Evolutionary conservation across 1,140 invertebrate species (phyloP).

Genomic region (Diorhabda elongata): DNA sequence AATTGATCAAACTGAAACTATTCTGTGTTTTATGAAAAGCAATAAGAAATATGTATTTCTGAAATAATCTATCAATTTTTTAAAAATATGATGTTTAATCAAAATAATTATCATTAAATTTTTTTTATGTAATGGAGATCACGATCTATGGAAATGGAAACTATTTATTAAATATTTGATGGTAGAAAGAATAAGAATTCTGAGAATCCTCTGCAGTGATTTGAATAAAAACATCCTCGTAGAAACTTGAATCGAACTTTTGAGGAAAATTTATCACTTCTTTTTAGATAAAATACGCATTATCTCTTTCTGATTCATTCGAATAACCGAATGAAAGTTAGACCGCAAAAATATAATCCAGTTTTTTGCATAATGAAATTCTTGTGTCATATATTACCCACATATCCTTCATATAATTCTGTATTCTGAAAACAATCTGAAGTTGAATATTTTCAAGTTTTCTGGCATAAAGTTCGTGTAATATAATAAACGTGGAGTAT

Average conservation of each 20-base stretch:
- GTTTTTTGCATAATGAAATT: conserved; percentile 13
- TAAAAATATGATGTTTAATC: too few species aligned
- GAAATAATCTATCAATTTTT: too few species aligned
- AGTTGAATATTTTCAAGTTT: conserved; percentile 11
- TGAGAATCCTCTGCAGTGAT: too few species aligned
- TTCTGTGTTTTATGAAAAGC: too few species aligned
- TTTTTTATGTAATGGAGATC: too few species aligned
- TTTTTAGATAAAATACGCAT: conserved; percentile 1
- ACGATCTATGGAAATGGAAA: too few species aligned
- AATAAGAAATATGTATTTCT: too few species aligned
- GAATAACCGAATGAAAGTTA: background rate
- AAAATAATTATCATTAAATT: too few species aligned
- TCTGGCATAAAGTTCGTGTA: conserved; percentile 8
- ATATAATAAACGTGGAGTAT: conserved; percentile 8
- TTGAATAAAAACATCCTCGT: too few species aligned
- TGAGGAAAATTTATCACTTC: background rate
- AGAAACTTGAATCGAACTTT: background rate
- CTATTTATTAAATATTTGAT: too few species aligned
- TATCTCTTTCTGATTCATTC: conserved; percentile 2
- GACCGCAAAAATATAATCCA: background rate
- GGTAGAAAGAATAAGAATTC: too few species aligned
- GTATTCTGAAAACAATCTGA: conserved; percentile 19
- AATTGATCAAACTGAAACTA: too few species aligned
- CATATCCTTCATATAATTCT: conserved; percentile 13
- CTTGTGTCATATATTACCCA: conserved; percentile 9